phyloP scores from a whole-genome alignment of 2,113 vertebrate species.

The Platysteira castanea region DNA sequence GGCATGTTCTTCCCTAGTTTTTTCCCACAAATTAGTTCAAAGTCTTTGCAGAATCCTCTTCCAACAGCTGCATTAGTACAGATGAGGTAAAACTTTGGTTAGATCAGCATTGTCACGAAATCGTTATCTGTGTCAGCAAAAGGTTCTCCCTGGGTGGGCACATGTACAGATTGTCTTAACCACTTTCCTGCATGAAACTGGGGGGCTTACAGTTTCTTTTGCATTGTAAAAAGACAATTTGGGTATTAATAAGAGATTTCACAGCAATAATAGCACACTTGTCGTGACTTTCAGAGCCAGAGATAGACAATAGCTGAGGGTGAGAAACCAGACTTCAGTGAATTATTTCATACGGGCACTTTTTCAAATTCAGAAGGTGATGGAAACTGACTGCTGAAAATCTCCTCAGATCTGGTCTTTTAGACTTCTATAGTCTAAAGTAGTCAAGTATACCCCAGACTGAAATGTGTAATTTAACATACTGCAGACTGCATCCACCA shows the following conservation, averaged over 20 bases:
- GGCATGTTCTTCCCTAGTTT: neutral
- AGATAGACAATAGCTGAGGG: neutral
- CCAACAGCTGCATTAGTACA: neutral
- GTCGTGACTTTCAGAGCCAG: neutral
- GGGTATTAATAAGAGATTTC: neutral
- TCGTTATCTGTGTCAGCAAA: neutral
- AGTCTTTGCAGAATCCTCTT: neutral
- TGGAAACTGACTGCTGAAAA: neutral
- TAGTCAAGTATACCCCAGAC: neutral
- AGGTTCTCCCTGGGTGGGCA: neutral
- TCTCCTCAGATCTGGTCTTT: neutral
- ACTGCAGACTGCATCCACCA: neutral
- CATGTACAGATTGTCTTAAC: neutral
- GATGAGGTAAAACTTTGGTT: neutral
- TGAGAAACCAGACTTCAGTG: neutral
- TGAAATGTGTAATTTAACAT: neutral
- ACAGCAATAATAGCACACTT: neutral
- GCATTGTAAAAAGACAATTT: accelerated
- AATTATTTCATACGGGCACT: neutral
- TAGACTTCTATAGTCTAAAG: neutral
- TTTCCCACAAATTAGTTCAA: neutral
- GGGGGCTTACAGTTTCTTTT: neutral
- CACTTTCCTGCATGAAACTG: neutral
- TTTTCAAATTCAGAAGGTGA: neutral
- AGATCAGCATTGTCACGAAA: neutral